phyloP scores from a whole-genome alignment of 2,888 invertebrate genomes.

The Zeuzera pyrina region DNA sequence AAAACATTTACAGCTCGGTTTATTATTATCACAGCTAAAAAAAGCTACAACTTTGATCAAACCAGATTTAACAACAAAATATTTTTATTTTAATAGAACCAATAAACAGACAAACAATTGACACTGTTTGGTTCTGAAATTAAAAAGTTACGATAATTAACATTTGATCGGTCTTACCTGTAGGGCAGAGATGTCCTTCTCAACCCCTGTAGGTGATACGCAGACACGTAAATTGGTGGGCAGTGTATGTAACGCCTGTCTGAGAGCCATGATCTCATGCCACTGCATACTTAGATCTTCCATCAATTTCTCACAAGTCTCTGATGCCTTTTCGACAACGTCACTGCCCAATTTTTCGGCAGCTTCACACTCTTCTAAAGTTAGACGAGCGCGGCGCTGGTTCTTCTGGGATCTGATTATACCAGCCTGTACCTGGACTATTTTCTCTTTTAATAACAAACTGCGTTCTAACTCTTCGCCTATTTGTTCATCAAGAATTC shows the following conservation, averaged over 20 bases:
- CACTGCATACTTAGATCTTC: conserved; percentile 81
- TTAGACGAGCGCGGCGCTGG: conserved; percentile 76
- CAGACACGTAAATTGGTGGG: conserved; percentile 83
- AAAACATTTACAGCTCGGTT: conserved; percentile 2
- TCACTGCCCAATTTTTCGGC: conserved; percentile 83
- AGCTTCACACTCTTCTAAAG: conserved; percentile 81
- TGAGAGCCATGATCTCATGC: conserved; percentile 83
- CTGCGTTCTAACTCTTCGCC: conserved; percentile 86
- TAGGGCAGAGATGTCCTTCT: conserved; percentile 80
- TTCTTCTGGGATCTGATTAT: conserved; percentile 78
- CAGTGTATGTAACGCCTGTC: conserved; percentile 84
- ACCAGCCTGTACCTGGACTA: conserved; percentile 81
- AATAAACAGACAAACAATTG: no score
- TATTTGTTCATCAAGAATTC: conserved; percentile 80
- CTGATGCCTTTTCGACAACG: conserved; percentile 82
- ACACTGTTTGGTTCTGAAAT: no score
- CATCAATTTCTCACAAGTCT: conserved; percentile 79
- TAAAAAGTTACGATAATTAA: no score
- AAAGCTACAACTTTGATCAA: no score
- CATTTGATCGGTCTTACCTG: conserved; percentile 54
- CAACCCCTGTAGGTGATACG: conserved; percentile 83
- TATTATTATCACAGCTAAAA: conserved; percentile 1
- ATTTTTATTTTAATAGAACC: no score
- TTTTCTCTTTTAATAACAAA: conserved; percentile 80
- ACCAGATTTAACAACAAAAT: no score